phyloP scores from a whole-genome alignment of 2,888 invertebrate species.

The Ganaspis brasiliensis region DNA sequence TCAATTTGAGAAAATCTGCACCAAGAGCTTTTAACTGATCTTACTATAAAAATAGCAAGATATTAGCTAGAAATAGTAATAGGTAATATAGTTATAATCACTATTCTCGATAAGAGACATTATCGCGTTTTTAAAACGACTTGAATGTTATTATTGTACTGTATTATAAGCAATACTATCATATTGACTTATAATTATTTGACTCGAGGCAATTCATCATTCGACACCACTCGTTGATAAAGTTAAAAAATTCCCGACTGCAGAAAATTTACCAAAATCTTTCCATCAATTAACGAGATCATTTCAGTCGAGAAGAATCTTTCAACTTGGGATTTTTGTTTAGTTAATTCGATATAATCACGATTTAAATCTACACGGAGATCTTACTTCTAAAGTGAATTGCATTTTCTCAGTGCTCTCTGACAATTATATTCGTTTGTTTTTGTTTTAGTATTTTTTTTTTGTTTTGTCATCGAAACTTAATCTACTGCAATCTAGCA shows the following conservation, averaged over 20 bases:
- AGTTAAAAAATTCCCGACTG: neutral
- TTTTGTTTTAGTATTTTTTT: conserved; percentile 33
- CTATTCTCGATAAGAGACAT: conserved; percentile 11
- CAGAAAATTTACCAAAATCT: neutral
- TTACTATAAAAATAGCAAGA: neutral
- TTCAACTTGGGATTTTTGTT: conserved; percentile 5
- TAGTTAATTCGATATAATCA: neutral
- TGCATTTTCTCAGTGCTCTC: neutral
- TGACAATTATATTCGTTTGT: conserved; percentile 30
- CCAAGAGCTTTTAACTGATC: neutral
- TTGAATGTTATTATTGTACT: conserved; percentile 16
- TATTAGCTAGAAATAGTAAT: too few relatives aligned
- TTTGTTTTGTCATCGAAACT: conserved; percentile 24
- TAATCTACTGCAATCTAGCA: conserved; percentile 9
- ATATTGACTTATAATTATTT: conserved; percentile 23
- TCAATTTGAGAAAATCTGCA: neutral
- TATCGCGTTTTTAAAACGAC: neutral
- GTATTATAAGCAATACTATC: neutral
- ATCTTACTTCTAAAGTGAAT: neutral
- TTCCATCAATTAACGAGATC: neutral
- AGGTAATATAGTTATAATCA: neutral
- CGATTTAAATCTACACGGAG: neutral
- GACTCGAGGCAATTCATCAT: conserved; percentile 33
- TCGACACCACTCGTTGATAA: neutral
- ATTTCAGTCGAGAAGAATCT: neutral